Evolutionary conservation across 2,888 invertebrate species (phyloP).

Genomic region (Plagiodera versicolora): DNA sequence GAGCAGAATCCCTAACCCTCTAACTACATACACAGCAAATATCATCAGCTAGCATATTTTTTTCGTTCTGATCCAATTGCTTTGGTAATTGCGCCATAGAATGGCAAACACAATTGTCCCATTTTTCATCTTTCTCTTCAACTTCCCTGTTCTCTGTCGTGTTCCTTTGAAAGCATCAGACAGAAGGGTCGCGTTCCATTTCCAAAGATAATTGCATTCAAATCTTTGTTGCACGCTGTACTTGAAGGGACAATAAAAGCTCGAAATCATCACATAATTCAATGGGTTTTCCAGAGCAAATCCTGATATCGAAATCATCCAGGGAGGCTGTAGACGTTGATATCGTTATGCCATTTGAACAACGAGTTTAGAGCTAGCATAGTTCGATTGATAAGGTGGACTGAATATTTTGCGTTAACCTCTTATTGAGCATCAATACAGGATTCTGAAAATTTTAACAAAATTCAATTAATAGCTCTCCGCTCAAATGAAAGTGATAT

Average conservation of each 20-base stretch:
- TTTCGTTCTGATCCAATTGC: not conserved
- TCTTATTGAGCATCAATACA: too few species aligned
- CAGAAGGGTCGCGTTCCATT: not conserved
- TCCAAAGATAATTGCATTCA: not conserved
- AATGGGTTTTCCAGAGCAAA: not conserved
- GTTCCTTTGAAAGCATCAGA: not conserved
- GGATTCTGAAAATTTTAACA: too few species aligned
- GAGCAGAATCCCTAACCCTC: too few species aligned
- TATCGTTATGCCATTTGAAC: not conserved
- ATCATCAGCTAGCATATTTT: too few species aligned
- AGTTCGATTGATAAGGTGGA: too few species aligned
- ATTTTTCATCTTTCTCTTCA: not conserved
- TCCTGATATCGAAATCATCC: not conserved
- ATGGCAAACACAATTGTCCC: not conserved
- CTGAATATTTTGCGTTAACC: too few species aligned
- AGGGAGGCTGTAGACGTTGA: not conserved
- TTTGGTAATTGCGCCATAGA: not conserved
- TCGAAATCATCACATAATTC: constrained; percentile 6
- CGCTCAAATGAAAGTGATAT: too few species aligned
- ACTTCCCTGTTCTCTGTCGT: not conserved
- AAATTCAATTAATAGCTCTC: too few species aligned
- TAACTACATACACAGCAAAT: too few species aligned
- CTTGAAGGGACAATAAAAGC: constrained; percentile 10
- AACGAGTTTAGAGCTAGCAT: constrained; percentile 18
- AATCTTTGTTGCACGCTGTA: not conserved